Evolutionary conservation across 2,888 invertebrate genomes (phyloP).

Genomic region (Netelia melanura): DNA sequence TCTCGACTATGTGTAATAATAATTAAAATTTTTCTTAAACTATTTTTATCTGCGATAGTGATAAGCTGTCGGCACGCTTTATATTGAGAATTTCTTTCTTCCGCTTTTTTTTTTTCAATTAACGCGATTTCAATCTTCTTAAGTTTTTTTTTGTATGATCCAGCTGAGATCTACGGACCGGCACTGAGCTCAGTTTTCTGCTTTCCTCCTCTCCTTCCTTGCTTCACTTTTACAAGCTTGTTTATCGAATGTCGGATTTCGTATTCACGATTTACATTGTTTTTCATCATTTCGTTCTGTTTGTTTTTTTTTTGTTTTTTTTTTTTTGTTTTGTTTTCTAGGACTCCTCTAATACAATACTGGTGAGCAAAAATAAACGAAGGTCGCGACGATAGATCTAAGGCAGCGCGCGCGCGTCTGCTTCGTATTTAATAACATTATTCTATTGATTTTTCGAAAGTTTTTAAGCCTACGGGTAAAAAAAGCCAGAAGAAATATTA

Average conservation of each 20-base stretch:
- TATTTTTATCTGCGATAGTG: conserved; percentile 54
- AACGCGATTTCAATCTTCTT: not conserved
- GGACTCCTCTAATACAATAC: conserved; percentile 59
- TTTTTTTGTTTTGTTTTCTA: not conserved
- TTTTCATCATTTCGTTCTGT: not conserved
- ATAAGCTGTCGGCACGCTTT: conserved; percentile 53
- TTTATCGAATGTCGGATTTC: conserved; percentile 52
- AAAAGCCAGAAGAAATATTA: conserved; percentile 65
- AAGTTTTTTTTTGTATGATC: not conserved
- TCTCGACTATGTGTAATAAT: conserved; percentile 61
- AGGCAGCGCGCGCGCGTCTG: conserved; percentile 41
- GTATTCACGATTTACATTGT: conserved; percentile 8
- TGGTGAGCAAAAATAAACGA: conserved; percentile 62
- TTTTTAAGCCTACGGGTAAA: conserved; percentile 60
- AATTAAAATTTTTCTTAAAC: conserved; percentile 55
- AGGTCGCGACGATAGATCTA: conserved; percentile 50
- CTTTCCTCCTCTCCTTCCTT: conserved; percentile 2
- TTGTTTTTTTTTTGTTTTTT: not conserved
- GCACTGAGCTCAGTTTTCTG: conserved; percentile 58
- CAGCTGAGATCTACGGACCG: conserved; percentile 42
- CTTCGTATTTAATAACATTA: conserved; percentile 35
- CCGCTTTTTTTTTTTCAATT: not conserved
- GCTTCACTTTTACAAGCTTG: not conserved
- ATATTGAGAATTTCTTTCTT: conserved; percentile 11
- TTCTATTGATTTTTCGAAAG: conserved; percentile 58